Evolutionary conservation across 2,888 invertebrate species (phyloP).

Genomic region (Acleris laterana): DNA sequence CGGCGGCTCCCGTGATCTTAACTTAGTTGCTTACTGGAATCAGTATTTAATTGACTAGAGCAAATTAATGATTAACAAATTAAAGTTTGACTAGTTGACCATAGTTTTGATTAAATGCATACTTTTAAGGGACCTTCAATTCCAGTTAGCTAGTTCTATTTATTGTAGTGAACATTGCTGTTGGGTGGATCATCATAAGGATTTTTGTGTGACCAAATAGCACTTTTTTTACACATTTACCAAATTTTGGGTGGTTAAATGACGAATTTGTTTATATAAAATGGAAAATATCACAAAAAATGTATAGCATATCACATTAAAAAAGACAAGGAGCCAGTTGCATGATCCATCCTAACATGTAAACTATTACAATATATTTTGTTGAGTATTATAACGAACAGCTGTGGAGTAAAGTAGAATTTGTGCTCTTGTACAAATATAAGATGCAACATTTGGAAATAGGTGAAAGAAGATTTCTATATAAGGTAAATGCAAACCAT

Average conservation of each 20-base stretch:
- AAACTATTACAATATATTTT: slow-evolving; percentile 79
- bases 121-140: slow-evolving; percentile 85
- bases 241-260: slow-evolving; percentile 71
- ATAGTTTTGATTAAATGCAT: slow-evolving; percentile 77
- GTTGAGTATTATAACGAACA: slow-evolving; percentile 76
- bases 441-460: slow-evolving; percentile 80
- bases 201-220: slow-evolving; percentile 81
- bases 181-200: slow-evolving; percentile 72
- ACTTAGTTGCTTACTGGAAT: slow-evolving; percentile 27
- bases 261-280: slow-evolving; percentile 72
- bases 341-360: slow-evolving; percentile 70
- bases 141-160: slow-evolving; percentile 83
- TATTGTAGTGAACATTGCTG: slow-evolving; percentile 78
- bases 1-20: slow-evolving; percentile 20
- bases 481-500: slow-evolving; percentile 66
- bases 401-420: slow-evolving; percentile 70
- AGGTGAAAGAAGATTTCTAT: slow-evolving; percentile 78
- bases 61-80: slow-evolving; percentile 23
- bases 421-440: slow-evolving; percentile 73
- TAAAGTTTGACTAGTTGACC: slow-evolving; percentile 70
- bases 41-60: slow-evolving; percentile 29
- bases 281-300: slow-evolving; percentile 76
- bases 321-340: slow-evolving; percentile 62
- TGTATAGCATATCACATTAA: slow-evolving; percentile 78
- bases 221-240: slow-evolving; percentile 77